phyloP scores from a whole-genome alignment of 2,888 invertebrate genomes.

The Merodon equestris region DNA sequence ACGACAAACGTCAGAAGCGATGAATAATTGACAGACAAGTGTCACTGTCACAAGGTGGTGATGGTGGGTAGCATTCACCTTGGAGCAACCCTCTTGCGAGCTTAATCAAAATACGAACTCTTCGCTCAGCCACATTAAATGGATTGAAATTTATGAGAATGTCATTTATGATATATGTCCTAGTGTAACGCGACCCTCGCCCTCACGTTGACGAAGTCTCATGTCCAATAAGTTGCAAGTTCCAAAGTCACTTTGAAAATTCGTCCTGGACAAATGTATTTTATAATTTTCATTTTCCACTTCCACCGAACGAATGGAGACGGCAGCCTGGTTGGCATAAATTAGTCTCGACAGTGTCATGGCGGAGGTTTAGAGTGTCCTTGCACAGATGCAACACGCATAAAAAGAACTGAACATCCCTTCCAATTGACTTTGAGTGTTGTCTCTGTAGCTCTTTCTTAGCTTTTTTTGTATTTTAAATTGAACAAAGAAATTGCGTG shows the following conservation, averaged over 20 bases:
- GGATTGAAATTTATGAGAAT: conserved; percentile 63
- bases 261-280: conserved; percentile 55
- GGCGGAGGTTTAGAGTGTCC: conserved; percentile 8
- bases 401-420: conserved; percentile 46
- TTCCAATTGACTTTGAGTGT: conserved; percentile 61
- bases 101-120: conserved; percentile 46
- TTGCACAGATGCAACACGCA: conserved; percentile 66
- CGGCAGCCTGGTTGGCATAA: conserved; percentile 45
- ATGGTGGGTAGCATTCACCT: conserved; percentile 2
- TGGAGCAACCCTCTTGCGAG: conserved; percentile 30
- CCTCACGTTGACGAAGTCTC: conserved; percentile 34
- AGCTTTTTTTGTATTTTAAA: conserved; percentile 28
- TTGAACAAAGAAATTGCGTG: conserved; percentile 52
- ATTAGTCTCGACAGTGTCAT: conserved; percentile 56
- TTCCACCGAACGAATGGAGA: conserved; percentile 22
- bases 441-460: conserved; percentile 8
- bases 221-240: conserved; percentile 28
- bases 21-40: conserved; percentile 66
- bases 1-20: conserved; percentile 49
- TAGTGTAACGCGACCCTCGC: conserved; percentile 53
- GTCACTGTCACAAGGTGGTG: conserved; percentile 46
- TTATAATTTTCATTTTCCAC: conserved; percentile 51
- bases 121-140: conserved; percentile 27
- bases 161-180: conserved; percentile 64
- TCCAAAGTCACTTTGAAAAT: conserved; percentile 54